Evolutionary conservation across 2,888 invertebrate genomes (phyloP), one percentile per base, ranked within the genome.

Genomic region (Fissipunctia ypsillon): DNA sequence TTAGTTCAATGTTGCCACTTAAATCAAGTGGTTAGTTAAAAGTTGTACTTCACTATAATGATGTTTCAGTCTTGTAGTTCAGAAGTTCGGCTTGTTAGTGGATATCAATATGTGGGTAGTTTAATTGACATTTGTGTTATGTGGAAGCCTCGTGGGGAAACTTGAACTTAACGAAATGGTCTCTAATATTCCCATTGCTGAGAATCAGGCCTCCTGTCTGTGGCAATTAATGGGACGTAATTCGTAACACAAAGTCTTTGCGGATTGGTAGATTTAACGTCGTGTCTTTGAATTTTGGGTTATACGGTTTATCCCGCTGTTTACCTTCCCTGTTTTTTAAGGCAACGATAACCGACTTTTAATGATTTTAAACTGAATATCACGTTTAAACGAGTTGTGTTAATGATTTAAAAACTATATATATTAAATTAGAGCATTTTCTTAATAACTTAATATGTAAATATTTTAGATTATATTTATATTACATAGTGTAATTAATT

Each of bases 1-100:
- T 78, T 74, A 43, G 59, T 54, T 16, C 25, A 56, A 43, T 64
- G 61, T 80, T 76, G 70, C 68, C 66, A 74, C 71, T 72, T 28
- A 56, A 35, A 68, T 60, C 52, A 75, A 85, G 75, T 69, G 67
- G 77, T 78, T 86, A 68, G 76, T 85, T 85, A 81, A 69, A 85
- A 86, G 64, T 85, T 85, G 25, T 56, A 22, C 57, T 22, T 43
- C n/a, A 7, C 25, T 66, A 60, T 73, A 85, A 86, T 73, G 73
- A 84, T 69, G 45, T 50, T n/a, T 41, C 77, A 66, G 60, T 60
- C 56, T 69, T 63, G 28, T 59, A 64, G 64, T 74, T 84, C 10
- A 19, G 38, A 80, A 75, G 69, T 80, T 83, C 19, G 7, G 45
- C 69, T 84, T 75, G 81, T 81, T 84, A 70, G 59, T 60, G 19